A percentile compares a stretch with the other conserved stretches of the same genome.
phyloP scores from a whole-genome alignment of 92 coral and sea anemone genomes.

The Umimayanthus kanabou region DNA sequence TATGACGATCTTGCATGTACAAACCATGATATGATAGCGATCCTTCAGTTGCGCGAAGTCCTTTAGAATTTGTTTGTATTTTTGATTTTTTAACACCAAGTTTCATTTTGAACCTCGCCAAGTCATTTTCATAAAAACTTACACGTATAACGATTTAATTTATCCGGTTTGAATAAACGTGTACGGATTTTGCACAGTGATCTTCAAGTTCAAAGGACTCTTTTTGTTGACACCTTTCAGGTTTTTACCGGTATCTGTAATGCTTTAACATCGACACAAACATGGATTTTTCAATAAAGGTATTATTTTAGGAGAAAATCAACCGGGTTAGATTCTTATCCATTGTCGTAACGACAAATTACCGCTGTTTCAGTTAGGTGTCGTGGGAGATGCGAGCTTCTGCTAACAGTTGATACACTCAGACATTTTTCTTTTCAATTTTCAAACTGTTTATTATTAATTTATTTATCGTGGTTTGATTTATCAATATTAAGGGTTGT shows the following conservation, averaged over 20 bases:
- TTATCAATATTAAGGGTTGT: slow-evolving; percentile 14
- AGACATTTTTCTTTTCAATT: slow-evolving; percentile 15
- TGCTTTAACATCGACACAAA: slow-evolving; percentile 12
- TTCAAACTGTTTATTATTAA: slow-evolving; percentile 56
- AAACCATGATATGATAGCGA: slow-evolving; percentile 8
- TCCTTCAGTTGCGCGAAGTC: slow-evolving; percentile 21
- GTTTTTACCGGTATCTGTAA: slow-evolving; percentile 21
- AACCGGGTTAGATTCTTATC: background rate
- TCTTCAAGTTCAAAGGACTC: background rate
- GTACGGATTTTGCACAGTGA: background rate
- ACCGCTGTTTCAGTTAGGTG: slow-evolving; percentile 1
- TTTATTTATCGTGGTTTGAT: slow-evolving; percentile 66
- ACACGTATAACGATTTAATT: background rate
- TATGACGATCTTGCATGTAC: slow-evolving; percentile 10
- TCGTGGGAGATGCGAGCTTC: background rate
- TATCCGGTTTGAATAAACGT: background rate
- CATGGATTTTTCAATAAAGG: background rate
- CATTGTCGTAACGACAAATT: background rate
- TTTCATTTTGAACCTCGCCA: background rate
- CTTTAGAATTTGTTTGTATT: background rate
- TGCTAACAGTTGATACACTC: slow-evolving; percentile 17
- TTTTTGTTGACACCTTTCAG: slow-evolving; percentile 1
- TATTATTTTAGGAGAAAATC: background rate
- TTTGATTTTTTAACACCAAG: background rate
- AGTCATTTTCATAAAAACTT: background rate